Evolutionary conservation across 2,797 vertebrate species (phyloP), one percentile per base, ranked within the genome.

Genomic region (Pristis pectinata): DNA sequence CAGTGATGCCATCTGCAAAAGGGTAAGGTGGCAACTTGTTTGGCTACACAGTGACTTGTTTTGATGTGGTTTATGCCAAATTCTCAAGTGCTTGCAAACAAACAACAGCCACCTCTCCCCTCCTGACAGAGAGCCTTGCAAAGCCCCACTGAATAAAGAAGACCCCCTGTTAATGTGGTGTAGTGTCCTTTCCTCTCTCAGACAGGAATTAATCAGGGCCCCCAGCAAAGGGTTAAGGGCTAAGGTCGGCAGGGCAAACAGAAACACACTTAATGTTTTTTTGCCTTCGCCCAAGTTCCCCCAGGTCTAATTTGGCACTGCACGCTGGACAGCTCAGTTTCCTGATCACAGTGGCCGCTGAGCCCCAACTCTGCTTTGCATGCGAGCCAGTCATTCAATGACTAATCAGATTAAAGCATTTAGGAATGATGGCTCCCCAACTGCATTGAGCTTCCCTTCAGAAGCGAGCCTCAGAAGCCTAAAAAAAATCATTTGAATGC

Each of bases 341-440:
- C 80, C 94, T 74, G 72, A 93, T 82, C 80, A 95, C 95, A 77
- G 34, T 0, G 34, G 24, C 87, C 61, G 94, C 94, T 95, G 94
- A 67, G 76, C 91, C 5, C 15, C 87, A 94, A 74, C 94, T 94
- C 87, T 95, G 94, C 95, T 0, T 17, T 95, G 94, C 95, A 77
- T 96, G 96, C 96, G 96, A 95, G 83, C 0, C 41, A 56, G 70
- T 94, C 92, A 94, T 70, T 94, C 92, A 94, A 76, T 74, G 92
- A n/a, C 92, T 94, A 76, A 94, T 94, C 92, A 94, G 92, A 94
- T 94, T 94, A 94, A 94, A 94, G 70, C 95, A 94, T 96, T 96
- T 96, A 95, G 96, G 95, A 95, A 96, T 95, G 95, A 95, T 96
- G 7, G 27, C 95, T 95, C 53, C 87, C 87, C 61, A 27, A 91